Conservation (phyloP, 2,888 invertebrate genomes). For the Drosophila neonasuta region DNA sequence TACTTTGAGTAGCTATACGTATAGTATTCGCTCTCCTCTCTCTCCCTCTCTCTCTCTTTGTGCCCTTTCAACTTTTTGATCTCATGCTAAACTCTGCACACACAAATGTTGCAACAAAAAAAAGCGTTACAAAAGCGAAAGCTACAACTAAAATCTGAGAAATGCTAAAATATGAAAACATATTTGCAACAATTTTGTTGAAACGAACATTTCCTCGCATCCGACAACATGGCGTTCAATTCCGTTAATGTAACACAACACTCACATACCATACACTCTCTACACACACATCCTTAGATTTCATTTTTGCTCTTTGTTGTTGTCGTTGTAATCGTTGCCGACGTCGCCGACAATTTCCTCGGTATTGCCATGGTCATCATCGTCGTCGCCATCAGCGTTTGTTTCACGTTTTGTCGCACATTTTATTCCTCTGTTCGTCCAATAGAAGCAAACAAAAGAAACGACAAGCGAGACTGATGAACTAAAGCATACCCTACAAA, state of each 20-base stretch:
- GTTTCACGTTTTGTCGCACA: conserved; percentile 57
- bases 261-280: conserved; percentile 5
- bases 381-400: conserved; percentile 50
- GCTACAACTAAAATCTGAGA: conserved; percentile 30
- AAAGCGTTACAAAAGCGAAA: background rate
- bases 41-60: background rate
- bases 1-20: background rate
- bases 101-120: conserved; percentile 1
- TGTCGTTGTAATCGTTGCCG: conserved; percentile 59
- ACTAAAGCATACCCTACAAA: conserved; percentile 10
- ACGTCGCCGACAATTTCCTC: conserved; percentile 49
- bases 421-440: conserved; percentile 60
- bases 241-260: conserved; percentile 74
- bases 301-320: conserved; percentile 34
- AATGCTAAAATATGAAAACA: conserved; percentile 52
- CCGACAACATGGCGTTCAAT: conserved; percentile 75
- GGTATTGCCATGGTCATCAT: conserved; percentile 53
- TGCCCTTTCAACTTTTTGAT: background rate
- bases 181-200: conserved; percentile 62
- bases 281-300: conserved; percentile 23
- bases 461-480: conserved; percentile 12
- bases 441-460: conserved; percentile 34
- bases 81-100: background rate
- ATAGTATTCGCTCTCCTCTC: background rate
- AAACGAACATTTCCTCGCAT: conserved; percentile 73